phyloP scores from a whole-genome alignment of 2,113 vertebrate genomes.

The Paraplagusia blochii region DNA sequence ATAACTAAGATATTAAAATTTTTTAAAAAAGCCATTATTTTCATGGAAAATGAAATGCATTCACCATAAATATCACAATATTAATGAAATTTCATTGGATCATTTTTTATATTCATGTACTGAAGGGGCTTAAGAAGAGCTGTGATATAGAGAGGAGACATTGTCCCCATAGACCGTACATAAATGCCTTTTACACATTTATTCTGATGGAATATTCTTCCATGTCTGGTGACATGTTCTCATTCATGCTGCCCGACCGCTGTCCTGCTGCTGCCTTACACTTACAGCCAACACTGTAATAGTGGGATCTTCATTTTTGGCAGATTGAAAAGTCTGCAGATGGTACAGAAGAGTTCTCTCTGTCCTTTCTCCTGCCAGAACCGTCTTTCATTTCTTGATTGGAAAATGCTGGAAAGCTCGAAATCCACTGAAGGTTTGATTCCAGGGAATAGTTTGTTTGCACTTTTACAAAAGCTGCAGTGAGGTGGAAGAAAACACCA shows the following conservation, averaged over 20 bases:
- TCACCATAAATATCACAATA: too few relatives aligned
- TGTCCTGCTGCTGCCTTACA: not conserved
- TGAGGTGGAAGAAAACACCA: too few relatives aligned
- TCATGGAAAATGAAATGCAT: too few relatives aligned
- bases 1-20: too few relatives aligned
- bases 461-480: not conserved
- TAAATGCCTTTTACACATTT: too few relatives aligned
- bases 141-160: too few relatives aligned
- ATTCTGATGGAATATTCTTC: too few relatives aligned
- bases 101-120: too few relatives aligned
- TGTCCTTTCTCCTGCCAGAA: constrained; percentile 42
- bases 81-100: too few relatives aligned
- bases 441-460: constrained; percentile 23
- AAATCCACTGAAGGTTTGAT: constrained; percentile 40
- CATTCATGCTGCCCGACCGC: not conserved
- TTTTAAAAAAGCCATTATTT: too few relatives aligned
- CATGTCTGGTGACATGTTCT: not conserved
- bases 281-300: constrained; percentile 21
- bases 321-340: constrained; percentile 32
- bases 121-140: too few relatives aligned
- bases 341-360: constrained; percentile 51
- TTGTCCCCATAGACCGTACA: too few relatives aligned
- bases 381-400: constrained; percentile 20
- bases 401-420: constrained; percentile 30
- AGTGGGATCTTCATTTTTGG: constrained; percentile 31